Base-by-base conservation (phyloP, 1,140 invertebrate species). In the Diorhabda elongata region DNA sequence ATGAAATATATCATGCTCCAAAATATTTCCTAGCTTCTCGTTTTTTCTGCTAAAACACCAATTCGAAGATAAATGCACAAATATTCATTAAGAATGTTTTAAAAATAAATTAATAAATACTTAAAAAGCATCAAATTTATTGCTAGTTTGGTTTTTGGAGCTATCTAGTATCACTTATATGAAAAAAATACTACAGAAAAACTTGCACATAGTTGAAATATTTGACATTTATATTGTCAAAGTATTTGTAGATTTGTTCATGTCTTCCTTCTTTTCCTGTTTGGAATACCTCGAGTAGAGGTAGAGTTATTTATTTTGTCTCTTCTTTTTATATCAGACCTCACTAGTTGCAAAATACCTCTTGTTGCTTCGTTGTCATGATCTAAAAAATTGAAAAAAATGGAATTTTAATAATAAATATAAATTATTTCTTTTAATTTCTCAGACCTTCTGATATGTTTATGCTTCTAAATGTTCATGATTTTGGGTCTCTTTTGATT, bases 81-180 rank as follows among this genome's bases (percentile, higher is more conserved):
- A 26, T 26, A 26, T 52, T 52, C n/a, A 52, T 8, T 8, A 52
- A 52, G n/a, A 52, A 4, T 52, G 6, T 52, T 52, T n/a, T 52
- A 0, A 52, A 8, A 52, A 52, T 52, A 52, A 52, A 52, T 52
- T 52, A 52, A 52, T 52, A 52, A 52, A 52, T 52, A 52, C 47
- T 52, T 52, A 4, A 8, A 52, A 52, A 52, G 47, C 47, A n/a
- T 2, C n/a, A 52, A 26, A 52, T 2, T 52, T 52, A 52, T 52
- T 52, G 47, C 47, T 52, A 52, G 47, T 52, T 52, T 52, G 47
- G 47, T 52, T n/a, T 26, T 52, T 52, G 47, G 47, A 52, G 47
- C 47, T 52, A 52, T 52, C 47, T 52, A 52, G 47, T 52, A 52
- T 52, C 47, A 52, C 47, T 52, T 52, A 52, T 52, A 8, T 52